Conservation (phyloP, 1,140 invertebrate genomes). For the Drosophila paulistorum region DNA sequence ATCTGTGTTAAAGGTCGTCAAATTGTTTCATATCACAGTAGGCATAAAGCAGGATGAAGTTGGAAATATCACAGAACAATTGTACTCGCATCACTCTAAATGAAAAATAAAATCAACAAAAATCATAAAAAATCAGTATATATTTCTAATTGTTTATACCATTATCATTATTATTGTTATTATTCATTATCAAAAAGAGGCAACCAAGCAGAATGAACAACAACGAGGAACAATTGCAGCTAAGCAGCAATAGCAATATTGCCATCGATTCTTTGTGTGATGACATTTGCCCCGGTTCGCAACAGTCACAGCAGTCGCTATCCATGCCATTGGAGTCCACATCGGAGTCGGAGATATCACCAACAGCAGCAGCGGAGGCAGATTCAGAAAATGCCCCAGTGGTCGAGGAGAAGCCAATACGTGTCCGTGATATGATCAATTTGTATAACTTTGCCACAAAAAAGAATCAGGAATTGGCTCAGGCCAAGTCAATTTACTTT, state of each 20-base stretch:
- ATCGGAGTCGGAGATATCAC: background rate
- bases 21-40: background rate
- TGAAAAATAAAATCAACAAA: slow-evolving; percentile 15
- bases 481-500: slow-evolving; percentile 60
- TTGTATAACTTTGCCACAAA: slow-evolving; percentile 66
- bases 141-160: slow-evolving; percentile 3
- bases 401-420: slow-evolving; percentile 49
- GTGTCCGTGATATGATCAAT: slow-evolving; percentile 70
- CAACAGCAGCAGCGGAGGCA: too few relatives aligned
- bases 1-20: slow-evolving; percentile 38
- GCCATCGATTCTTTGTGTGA: slow-evolving; percentile 36
- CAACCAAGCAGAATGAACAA: slow-evolving; percentile 2
- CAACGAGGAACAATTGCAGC: background rate
- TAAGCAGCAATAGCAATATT: background rate
- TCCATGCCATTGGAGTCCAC: background rate
- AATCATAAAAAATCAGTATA: slow-evolving; percentile 28
- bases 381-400: background rate
- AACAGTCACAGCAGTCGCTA: background rate
- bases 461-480: slow-evolving; percentile 64
- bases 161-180: background rate
- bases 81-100: slow-evolving; percentile 8
- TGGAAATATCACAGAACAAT: slow-evolving; percentile 19
- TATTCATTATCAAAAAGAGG: background rate
- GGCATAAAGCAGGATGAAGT: background rate
- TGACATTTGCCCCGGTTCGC: slow-evolving; percentile 31